These are phyloP conservation scores for Epizoanthus illoricatus DNA, from an alignment of 92 coral and sea anemone genomes.

Conservation along the genomic window DNA sequence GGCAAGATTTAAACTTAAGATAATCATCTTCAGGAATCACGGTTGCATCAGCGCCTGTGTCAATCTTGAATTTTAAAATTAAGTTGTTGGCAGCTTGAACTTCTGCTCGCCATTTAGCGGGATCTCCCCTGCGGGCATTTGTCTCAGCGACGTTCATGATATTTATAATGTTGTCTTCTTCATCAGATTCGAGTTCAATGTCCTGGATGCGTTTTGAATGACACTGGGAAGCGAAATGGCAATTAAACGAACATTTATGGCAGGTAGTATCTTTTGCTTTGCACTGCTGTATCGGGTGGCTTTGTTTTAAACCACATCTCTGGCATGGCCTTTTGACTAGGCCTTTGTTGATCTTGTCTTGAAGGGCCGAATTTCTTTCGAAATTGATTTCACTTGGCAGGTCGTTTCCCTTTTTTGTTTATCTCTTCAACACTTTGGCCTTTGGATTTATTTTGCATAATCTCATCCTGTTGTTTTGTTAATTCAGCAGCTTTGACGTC, in stretches of 20 bases:
- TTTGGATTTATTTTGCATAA: conserved; percentile 19
- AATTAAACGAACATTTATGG: not conserved
- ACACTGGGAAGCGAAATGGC: not conserved
- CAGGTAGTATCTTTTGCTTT: conserved; percentile 19
- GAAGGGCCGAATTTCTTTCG: not conserved
- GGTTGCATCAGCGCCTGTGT: not conserved
- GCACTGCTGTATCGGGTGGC: conserved; percentile 20
- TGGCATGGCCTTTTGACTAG: conserved; percentile 28
- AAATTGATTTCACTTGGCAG: not conserved
- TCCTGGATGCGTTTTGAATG: not conserved
- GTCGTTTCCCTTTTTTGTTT: not conserved
- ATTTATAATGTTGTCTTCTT: not conserved
- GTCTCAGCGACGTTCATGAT: not conserved
- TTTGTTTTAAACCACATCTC: conserved; percentile 10
- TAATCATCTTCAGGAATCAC: not conserved
- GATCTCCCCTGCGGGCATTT: no score
- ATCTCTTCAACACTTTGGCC: no score
- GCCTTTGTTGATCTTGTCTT: no score
- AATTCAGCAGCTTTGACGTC: no score
- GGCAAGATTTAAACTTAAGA: not conserved
- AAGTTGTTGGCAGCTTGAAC: not conserved
- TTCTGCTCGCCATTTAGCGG: not conserved
- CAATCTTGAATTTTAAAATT: not conserved
- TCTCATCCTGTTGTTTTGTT: conserved; percentile 28
- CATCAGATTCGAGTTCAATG: no score